A percentile compares a stretch with the other conserved stretches of the same genome.
These are phyloP conservation scores for Tragelaphus imberbis DNA, from an alignment of 2,113 vertebrate species.

Conservation along the genomic window DNA sequence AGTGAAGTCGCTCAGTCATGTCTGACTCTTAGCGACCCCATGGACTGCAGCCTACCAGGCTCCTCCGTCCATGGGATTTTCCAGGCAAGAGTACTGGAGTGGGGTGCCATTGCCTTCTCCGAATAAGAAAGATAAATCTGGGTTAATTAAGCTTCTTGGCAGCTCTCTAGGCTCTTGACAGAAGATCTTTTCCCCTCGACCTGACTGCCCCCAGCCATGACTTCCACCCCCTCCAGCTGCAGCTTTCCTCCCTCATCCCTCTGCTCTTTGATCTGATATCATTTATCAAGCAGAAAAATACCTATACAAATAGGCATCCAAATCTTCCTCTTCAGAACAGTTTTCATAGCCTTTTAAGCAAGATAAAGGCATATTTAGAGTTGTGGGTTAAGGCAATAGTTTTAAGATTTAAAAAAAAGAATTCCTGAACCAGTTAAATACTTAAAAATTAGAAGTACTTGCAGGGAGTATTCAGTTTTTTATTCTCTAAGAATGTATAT, in stretches of 20 bases:
- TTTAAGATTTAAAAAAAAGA: not conserved
- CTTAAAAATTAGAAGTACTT: conserved; percentile 16
- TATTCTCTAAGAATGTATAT: not conserved
- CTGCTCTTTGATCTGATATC: not conserved
- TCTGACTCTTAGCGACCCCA: no score
- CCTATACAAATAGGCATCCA: not conserved
- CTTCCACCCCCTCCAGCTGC: not conserved
- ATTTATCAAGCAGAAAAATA: not conserved
- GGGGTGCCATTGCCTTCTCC: no score
- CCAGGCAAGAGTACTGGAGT: no score
- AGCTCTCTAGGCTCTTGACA: not conserved
- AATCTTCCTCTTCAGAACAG: not conserved
- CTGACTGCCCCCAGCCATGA: not conserved
- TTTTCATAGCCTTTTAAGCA: conserved; percentile 2
- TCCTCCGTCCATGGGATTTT: no score
- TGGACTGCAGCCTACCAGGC: no score
- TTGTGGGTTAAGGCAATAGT: not conserved
- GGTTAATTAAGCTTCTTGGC: not conserved
- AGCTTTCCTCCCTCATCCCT: not conserved
- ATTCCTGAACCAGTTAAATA: not conserved
- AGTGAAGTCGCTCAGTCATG: no score
- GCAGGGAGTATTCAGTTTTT: not conserved
- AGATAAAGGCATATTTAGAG: conserved; percentile 8
- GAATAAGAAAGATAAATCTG: not conserved
- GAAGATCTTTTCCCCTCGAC: not conserved